Percentiles rank a stretch among this genome's conserved stretches.
phyloP scores from a whole-genome alignment of 2,113 vertebrate species.

The Odocoileus virginianus region DNA sequence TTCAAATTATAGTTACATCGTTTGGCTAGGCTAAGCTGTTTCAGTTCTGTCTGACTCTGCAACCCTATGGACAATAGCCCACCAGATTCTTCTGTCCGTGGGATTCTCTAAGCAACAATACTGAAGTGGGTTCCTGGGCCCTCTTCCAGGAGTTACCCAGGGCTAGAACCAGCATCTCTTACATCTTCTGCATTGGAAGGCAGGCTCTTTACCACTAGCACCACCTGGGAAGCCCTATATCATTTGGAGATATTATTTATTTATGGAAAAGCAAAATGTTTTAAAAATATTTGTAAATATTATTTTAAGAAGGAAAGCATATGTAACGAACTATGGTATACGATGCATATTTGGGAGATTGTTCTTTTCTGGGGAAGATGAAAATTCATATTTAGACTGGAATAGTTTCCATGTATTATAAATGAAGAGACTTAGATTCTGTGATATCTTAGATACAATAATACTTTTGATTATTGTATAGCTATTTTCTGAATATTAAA shows the following conservation, averaged over 20 bases:
- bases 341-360: background rate
- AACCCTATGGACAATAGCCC: background rate
- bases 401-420: background rate
- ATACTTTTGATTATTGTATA: background rate
- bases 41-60: background rate
- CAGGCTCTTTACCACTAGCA: background rate
- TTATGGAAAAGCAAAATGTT: background rate
- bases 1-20: background rate
- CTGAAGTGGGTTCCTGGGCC: background rate
- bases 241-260: background rate
- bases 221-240: background rate
- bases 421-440: background rate
- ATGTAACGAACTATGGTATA: background rate
- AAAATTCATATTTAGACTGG: background rate
- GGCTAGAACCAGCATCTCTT: background rate
- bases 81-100: background rate
- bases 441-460: background rate
- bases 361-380: background rate
- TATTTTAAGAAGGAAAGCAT: background rate
- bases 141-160: background rate
- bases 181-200: background rate
- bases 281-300: background rate
- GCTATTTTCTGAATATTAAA: background rate
- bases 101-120: background rate
- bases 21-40: background rate